Evolutionary conservation across 2,888 invertebrate species (phyloP), one percentile per base, ranked within the genome.

Genomic region (Lepidonotus clava): DNA sequence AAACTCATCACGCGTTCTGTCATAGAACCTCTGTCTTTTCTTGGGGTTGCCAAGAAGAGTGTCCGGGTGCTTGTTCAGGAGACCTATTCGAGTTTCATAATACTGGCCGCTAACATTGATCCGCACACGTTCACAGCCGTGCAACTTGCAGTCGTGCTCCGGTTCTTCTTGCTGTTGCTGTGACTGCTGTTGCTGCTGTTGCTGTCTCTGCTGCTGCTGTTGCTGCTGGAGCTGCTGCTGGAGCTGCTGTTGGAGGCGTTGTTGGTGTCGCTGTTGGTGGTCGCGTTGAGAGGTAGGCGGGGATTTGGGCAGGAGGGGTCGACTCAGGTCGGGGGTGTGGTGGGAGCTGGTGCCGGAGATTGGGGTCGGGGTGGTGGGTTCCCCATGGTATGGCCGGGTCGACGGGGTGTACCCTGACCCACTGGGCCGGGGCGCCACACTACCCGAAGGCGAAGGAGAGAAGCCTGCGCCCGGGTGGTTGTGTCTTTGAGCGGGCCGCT

Each of bases 71-170:
- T 90, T 89, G 83, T 94, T 92, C 24, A 94, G 90, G 24, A 93
- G 90, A 71, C 91, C 92, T 36, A 92, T 90, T 90, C 93, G 92
- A 8, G 93, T 92, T 87, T 94, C 94, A 87, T 93, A 94, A 89
- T 93, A 92, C 90, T 93, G 92, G 14, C 94, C 94, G 86, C 93
- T 93, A 18, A 94, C 93, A 89, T 94, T 94, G 87, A 94, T 93
- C 0, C 92, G 92, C 38, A 94, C 91, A 32, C 93, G 88, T 86
- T 94, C 93, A 87, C 93, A 93, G 0, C 93, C 93, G 32, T 89
- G 88, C 24, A 92, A 87, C 38, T 89, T 89, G 87, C 94, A 93
- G 83, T 90, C 90, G 88, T 93, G 93, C 84, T 71, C 18, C 6
- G 53, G 46, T 66, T 67, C 32, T n/a, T 46, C 32, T n/a, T 40